phyloP scores from a whole-genome alignment of 1,140 invertebrate species.

The Meteorus sp. region DNA sequence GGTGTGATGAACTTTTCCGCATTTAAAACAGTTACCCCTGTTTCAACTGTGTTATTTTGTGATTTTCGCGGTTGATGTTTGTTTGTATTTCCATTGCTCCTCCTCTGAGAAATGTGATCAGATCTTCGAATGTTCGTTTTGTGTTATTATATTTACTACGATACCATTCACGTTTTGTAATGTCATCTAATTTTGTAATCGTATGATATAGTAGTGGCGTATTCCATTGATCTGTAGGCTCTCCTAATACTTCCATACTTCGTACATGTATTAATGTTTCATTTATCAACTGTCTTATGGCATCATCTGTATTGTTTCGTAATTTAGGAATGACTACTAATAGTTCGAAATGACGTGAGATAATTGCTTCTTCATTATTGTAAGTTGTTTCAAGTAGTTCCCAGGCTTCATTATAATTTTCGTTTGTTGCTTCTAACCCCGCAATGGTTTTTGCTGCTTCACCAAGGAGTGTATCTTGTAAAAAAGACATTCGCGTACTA shows the following conservation, averaged over 20 bases:
- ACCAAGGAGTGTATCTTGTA: not conserved
- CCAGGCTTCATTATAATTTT: conserved; percentile 1
- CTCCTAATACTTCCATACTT: not conserved
- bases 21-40: conserved; percentile 1
- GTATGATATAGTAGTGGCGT: not conserved
- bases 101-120: not conserved
- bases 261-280: not conserved
- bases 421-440: not conserved
- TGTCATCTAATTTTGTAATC: not conserved
- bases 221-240: conserved; percentile 1
- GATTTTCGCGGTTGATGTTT: not conserved
- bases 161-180: conserved; percentile 7
- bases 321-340: not conserved
- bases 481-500: not conserved
- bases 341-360: not conserved
- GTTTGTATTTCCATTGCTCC: not conserved
- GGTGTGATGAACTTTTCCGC: not conserved
- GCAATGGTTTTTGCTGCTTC: not conserved
- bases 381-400: not conserved
- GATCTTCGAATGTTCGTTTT: not conserved
- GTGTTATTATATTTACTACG: not conserved
- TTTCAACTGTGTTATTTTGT: not conserved
- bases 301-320: not conserved
- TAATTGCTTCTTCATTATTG: not conserved
- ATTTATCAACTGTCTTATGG: not conserved